Base-by-base conservation (phyloP, 92 coral and sea anemone genomes). In the Parazoanthus darwini region DNA sequence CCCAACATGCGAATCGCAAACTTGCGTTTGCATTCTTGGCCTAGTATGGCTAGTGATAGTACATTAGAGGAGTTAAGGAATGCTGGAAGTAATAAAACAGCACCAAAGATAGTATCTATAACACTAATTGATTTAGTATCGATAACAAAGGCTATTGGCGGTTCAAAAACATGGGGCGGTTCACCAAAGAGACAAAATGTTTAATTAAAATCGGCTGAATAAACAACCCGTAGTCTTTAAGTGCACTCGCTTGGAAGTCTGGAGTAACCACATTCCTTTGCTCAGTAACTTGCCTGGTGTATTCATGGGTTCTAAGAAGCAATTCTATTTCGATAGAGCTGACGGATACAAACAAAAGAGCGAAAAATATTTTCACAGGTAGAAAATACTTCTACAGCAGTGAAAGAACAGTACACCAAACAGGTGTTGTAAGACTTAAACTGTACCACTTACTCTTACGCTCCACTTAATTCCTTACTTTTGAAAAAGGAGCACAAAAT, bases 211-310 rank as follows among this genome's bases (percentile, higher is more conserved):
- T 26, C 70, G 70, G 22, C 22, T 63, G 70, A 63, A 73, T 73
- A 33, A 13, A 33, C 77, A 26, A 73, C 77, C 77, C 6, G 77
- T 33, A 73, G 42, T 11, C 26, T 20, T 5, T 63, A 20, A 63
- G 70, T 63, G 8, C 59, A 9, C 77, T 26, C 77, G 20, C 38
- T 73, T 29, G 77, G 77, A 36, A 73, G 42, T 33, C 42, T 9
- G 42, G 77, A 36, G 22, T 29, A 73, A 73, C 16, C 77, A 73
- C 77, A 73, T 73, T 73, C 77, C 77, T 73, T 73, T 15, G 77
- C 77, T 73, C 77, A 33, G 77, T 26, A 73, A 73, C 42, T 73
- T 36, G 77, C 4, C 77, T 35, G 42, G 8, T 15, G 43, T 33
- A 73, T 73, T 33, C 18, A 73, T 26, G 5, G 42, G 18, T 73